Percentiles rank a stretch among this genome's conserved stretches.
Evolutionary conservation across 2,113 vertebrate species (phyloP).

Genomic region (Solenodon paradoxus): DNA sequence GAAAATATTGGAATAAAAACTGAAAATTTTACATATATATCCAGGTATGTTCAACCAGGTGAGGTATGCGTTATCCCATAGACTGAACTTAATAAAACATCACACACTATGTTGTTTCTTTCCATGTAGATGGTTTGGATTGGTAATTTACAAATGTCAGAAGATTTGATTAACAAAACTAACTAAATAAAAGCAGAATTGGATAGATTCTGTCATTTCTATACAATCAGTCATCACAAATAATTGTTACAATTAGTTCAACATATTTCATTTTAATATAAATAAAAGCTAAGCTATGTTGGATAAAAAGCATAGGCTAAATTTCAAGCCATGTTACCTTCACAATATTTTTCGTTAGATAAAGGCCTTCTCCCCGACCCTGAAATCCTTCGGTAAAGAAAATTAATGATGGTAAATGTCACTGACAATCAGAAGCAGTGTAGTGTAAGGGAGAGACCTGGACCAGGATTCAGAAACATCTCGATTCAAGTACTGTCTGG

Average conservation of each 20-base stretch:
- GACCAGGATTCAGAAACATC: background rate
- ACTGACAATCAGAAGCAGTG: background rate
- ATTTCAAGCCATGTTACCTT: background rate
- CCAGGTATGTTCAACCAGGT: background rate
- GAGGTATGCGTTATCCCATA: background rate
- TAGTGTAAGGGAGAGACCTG: background rate
- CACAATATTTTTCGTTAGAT: conserved; percentile 11
- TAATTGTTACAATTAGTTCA: background rate
- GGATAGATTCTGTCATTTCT: background rate
- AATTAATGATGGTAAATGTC: conserved; percentile 31
- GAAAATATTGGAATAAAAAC: conserved; percentile 21
- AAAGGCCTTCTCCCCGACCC: background rate
- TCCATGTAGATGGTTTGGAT: background rate
- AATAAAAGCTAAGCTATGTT: conserved; percentile 5
- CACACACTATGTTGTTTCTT: background rate
- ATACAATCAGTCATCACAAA: background rate
- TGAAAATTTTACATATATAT: conserved; percentile 21
- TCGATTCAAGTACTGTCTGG: background rate
- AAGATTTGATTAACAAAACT: background rate
- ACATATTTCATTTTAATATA: conserved; percentile 14
- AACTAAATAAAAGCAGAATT: background rate
- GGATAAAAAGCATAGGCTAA: background rate
- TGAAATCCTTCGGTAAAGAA: conserved; percentile 34
- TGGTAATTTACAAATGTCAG: background rate
- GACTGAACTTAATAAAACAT: background rate